Base-by-base conservation (phyloP, 1,140 invertebrate species). In the Tetramorium simillimum region DNA sequence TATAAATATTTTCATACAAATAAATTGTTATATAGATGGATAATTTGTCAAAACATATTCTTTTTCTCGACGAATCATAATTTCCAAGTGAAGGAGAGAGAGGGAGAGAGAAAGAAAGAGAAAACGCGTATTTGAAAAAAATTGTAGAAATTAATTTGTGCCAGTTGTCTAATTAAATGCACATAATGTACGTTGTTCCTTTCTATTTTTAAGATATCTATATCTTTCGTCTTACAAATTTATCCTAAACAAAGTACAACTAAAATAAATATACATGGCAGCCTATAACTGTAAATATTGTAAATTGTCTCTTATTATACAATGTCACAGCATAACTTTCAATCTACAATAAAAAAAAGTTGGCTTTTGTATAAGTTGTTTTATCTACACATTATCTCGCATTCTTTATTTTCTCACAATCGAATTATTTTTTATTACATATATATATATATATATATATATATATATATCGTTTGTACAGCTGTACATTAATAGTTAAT, bases 1-100 rank as follows among this genome's bases (percentile, higher is more conserved):
- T 92, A 89, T 56, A 89, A 85, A 86, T 93, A 93, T 93, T 93
- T 93, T 93, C 88, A 90, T 93, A 93, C 87, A 80, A 93, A 93
- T 93, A 93, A 92, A 92, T 91, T 92, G 86, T 89, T 43, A 69
- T 78, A 75, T 28, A 76, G 21, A 88, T 84, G 28, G 5, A 75
- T 53, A 16, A 33, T 60, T 80, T 46, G 24, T 72, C 33, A 51
- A 46, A 65, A 89, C 12, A 33, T 33, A 49, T 69, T 58, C 12
- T 76, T 56, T 70, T 56, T 78, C 21, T 63, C 7, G 12, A 60
- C 24, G 2, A 24, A 60, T 33, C 33, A 4, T 33, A 46, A 46
- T 46, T 28, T 40, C 3, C 33, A 33, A 33, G 3, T 33, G 33
- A 33, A 4, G 33, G 33, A 33, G 3, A 33, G 33, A 16, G 18